These are phyloP conservation scores for Apogon hyalosoma DNA, from an alignment of 2,797 vertebrate species.

Conservation along the genomic window DNA sequence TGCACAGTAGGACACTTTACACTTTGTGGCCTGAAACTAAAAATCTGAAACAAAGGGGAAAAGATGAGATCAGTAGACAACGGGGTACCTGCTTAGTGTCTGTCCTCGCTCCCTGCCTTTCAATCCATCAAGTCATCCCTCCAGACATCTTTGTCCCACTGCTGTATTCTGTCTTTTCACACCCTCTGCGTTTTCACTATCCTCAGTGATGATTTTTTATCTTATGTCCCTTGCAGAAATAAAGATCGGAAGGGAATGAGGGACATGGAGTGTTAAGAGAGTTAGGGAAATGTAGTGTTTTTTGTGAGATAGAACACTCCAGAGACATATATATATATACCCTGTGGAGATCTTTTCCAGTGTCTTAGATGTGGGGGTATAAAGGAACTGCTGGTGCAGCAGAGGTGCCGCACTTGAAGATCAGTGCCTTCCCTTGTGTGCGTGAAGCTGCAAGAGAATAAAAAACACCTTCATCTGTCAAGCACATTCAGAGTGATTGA, in stretches of 20 bases:
- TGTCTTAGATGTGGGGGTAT: conserved; percentile 48
- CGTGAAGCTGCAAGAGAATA: conserved; percentile 27
- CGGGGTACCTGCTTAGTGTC: conserved; percentile 35
- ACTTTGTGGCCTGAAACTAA: conserved; percentile 21
- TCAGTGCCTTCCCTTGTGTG: conserved; percentile 16
- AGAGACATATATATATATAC: conserved; percentile 26
- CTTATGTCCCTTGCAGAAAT: conserved; percentile 43
- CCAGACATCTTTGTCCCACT: conserved; percentile 42
- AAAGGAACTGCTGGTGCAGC: conserved; percentile 41
- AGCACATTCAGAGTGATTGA: conserved; percentile 19
- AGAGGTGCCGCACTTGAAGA: conserved; percentile 32
- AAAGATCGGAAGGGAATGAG: conserved; percentile 7
- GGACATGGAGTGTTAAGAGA: conserved; percentile 15
- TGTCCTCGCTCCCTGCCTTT: conserved; percentile 16
- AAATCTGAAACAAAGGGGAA: conserved; percentile 13
- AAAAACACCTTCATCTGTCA: conserved; percentile 34
- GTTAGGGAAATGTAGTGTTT: conserved; percentile 1
- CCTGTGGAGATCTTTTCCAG: conserved; percentile 36
- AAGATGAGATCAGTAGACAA: conserved; percentile 29
- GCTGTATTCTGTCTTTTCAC: conserved; percentile 40
- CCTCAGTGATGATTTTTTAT: conserved; percentile 51
- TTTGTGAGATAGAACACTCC: conserved; percentile 15
- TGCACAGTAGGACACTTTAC: conserved; percentile 13
- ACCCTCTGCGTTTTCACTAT: conserved; percentile 41
- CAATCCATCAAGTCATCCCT: conserved; percentile 54